These are phyloP conservation scores for Erynnis tages DNA, from an alignment of 2,888 invertebrate genomes.

Conservation along the genomic window DNA sequence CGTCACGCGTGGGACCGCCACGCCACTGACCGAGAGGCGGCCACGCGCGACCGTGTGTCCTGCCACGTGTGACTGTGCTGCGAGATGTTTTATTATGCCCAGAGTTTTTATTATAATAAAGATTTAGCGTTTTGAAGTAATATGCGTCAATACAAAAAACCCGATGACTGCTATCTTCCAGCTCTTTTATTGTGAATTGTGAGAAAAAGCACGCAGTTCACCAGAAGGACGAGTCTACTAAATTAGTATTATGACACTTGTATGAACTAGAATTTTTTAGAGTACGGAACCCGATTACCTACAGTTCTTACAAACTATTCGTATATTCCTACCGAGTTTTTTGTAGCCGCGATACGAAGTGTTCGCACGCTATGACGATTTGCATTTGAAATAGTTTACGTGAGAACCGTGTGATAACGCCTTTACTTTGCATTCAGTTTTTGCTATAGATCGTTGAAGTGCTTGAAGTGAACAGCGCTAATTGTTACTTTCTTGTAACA, in stretches of 20 bases:
- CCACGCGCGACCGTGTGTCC: constrained; percentile 56
- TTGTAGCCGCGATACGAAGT: not conserved
- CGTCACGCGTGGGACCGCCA: constrained; percentile 45
- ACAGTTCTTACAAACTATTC: too few species aligned
- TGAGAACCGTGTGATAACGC: constrained; percentile 14
- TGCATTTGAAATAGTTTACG: not conserved
- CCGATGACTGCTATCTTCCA: too few species aligned
- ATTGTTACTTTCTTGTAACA: not conserved
- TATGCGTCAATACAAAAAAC: too few species aligned
- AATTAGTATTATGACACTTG: too few species aligned
- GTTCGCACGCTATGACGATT: constrained; percentile 10
- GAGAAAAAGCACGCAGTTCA: too few species aligned
- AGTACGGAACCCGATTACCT: not conserved
- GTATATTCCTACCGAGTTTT: not conserved
- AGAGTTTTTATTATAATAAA: too few species aligned
- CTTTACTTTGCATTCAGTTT: constrained; percentile 2
- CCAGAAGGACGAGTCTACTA: too few species aligned
- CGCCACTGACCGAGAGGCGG: constrained; percentile 72
- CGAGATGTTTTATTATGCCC: constrained; percentile 35
- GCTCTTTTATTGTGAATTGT: too few species aligned
- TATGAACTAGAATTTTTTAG: too few species aligned
- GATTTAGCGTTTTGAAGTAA: too few species aligned
- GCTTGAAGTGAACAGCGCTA: not conserved
- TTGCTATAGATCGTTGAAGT: not conserved
- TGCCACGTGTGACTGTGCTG: constrained; percentile 51